phyloP scores from a whole-genome alignment of 2,113 vertebrate species.

The Ochotona curzoniae region DNA sequence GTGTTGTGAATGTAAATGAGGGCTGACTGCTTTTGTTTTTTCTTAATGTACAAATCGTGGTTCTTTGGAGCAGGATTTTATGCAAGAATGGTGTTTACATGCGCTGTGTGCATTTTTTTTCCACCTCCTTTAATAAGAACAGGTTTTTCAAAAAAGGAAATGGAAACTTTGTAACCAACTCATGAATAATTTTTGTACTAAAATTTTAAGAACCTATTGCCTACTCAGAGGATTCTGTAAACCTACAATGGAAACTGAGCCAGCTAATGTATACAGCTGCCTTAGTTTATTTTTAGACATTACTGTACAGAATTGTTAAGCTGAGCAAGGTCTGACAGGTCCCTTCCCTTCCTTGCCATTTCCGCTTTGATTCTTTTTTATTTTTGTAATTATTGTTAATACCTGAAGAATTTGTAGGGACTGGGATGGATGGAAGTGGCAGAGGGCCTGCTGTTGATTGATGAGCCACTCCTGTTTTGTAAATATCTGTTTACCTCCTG shows the following conservation, averaged over 20 bases:
- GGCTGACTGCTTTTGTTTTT: conserved; percentile 33
- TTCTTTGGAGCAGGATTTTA: conserved; percentile 58
- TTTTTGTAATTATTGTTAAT: conserved; percentile 23
- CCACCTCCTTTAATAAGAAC: conserved; percentile 71
- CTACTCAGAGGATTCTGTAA: conserved; percentile 64
- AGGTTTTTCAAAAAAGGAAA: conserved; percentile 74
- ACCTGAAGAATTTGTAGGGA: conserved; percentile 53
- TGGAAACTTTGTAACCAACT: conserved; percentile 68
- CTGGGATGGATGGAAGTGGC: conserved; percentile 22
- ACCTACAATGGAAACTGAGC: conserved; percentile 81
- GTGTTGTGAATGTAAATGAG: conserved; percentile 75
- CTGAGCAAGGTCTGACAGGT: conserved; percentile 19
- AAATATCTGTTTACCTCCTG: conserved; percentile 80
- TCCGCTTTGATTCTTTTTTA: background rate
- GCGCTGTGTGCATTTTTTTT: background rate
- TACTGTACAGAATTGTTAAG: conserved; percentile 67
- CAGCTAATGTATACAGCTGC: conserved; percentile 81
- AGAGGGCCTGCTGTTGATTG: conserved; percentile 29
- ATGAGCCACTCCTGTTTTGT: conserved; percentile 75
- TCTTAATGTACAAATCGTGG: conserved; percentile 38
- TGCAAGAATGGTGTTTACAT: conserved; percentile 78
- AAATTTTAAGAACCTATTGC: conserved; percentile 66
- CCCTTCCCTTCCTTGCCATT: background rate
- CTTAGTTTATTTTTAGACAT: conserved; percentile 79
- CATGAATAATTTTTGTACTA: conserved; percentile 66